Conservation (phyloP, 2,113 vertebrate genomes). For the Sylvietta virens region DNA sequence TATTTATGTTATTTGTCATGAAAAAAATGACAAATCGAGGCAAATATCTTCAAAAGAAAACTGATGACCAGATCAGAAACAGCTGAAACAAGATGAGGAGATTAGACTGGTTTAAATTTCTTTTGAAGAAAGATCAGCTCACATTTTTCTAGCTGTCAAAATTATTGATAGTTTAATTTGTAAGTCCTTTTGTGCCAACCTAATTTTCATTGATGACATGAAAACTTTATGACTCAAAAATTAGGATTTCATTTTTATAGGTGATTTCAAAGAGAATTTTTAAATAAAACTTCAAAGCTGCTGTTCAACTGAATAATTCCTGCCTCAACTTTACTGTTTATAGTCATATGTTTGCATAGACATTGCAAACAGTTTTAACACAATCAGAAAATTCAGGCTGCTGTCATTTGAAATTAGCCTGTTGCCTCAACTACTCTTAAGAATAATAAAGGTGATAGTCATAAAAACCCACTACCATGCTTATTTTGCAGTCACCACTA, state of each 20-base stretch:
- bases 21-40: background rate
- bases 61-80: background rate
- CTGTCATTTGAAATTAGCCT: background rate
- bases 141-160: background rate
- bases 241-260: background rate
- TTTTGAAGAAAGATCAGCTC: background rate
- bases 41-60: background rate
- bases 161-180: slow-evolving; percentile 36
- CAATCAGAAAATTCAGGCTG: background rate
- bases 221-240: slow-evolving; percentile 10
- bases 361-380: background rate
- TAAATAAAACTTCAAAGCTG: slow-evolving; percentile 7
- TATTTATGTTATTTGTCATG: slow-evolving; percentile 9
- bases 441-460: background rate
- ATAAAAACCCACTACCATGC: background rate
- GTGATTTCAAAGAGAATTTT: slow-evolving; percentile 29
- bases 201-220: background rate
- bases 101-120: background rate
- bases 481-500: background rate
- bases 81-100: background rate
- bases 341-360: background rate
- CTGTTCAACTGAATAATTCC: background rate
- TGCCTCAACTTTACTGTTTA: background rate
- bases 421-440: background rate
- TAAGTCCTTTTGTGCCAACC: slow-evolving; percentile 19